These are phyloP conservation scores for Iphiclides podalirius DNA, from an alignment of 2,888 invertebrate genomes.

Conservation along the genomic window DNA sequence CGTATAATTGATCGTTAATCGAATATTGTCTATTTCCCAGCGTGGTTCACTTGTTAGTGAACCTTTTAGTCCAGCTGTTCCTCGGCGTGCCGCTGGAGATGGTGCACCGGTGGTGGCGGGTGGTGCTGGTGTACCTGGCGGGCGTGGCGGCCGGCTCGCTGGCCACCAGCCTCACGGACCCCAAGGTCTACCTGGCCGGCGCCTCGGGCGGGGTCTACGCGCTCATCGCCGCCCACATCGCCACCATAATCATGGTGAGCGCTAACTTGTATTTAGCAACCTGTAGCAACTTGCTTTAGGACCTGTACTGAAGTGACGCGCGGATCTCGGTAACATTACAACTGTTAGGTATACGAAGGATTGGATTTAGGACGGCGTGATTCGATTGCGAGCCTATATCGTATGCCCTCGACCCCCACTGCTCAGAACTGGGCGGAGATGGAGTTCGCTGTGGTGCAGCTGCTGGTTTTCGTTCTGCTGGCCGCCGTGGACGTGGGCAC, in stretches of 20 bases:
- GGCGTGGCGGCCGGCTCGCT: constrained; percentile 93
- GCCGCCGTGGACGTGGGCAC: constrained; percentile 92
- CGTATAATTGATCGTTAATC: no score
- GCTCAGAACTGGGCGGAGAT: constrained; percentile 97
- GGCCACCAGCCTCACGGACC: constrained; percentile 90
- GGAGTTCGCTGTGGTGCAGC: constrained; percentile 93
- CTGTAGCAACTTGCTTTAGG: no score
- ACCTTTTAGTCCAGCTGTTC: constrained; percentile 94
- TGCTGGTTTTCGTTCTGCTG: constrained; percentile 89
- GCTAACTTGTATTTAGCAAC: no score
- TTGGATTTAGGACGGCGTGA: no score
- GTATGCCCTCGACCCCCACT: no score
- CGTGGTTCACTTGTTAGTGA: constrained; percentile 92
- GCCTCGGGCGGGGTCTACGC: constrained; percentile 98
- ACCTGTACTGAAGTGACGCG: no score
- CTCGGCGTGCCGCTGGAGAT: constrained; percentile 97
- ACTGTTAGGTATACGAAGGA: no score
- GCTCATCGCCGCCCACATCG: constrained; percentile 94
- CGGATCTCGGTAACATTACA: no score
- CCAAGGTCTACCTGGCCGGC: constrained; percentile 90
- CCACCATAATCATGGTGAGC: constrained; percentile 91
- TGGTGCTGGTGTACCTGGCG: constrained; percentile 89
- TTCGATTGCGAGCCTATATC: no score
- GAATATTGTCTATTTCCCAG: no score
- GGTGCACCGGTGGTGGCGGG: constrained; percentile 97